These are phyloP conservation scores for Onychostruthus taczanowskii DNA, from an alignment of 2,113 vertebrate species.

Conservation along the genomic window DNA sequence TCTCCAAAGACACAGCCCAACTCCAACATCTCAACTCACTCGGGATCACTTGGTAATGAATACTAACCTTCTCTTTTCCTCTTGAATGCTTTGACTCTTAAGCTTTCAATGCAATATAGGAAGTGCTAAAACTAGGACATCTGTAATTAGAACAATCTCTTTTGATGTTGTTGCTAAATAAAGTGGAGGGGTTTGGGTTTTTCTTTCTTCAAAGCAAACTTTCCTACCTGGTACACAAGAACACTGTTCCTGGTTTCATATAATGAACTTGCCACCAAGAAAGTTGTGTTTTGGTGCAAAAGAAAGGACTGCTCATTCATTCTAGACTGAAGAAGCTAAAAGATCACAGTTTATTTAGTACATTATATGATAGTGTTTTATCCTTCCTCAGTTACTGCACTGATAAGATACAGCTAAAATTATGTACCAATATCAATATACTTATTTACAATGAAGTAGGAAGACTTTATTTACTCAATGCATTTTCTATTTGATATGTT, in stretches of 20 bases:
- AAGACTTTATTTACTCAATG: neutral
- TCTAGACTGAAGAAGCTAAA: neutral
- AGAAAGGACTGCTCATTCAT: neutral
- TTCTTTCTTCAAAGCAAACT: neutral
- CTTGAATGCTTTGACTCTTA: neutral
- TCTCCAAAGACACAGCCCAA: neutral
- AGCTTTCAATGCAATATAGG: neutral
- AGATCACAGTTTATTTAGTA: neutral
- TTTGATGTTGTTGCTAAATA: neutral
- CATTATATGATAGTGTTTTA: neutral
- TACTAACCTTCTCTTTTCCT: neutral
- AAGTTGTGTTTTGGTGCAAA: neutral
- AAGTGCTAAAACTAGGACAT: neutral
- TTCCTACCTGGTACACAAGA: neutral
- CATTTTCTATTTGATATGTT: neutral
- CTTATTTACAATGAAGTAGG: neutral
- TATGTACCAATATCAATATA: neutral
- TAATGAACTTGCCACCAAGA: neutral
- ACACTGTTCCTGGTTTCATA: neutral
- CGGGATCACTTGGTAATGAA: neutral
- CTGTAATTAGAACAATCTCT: neutral
- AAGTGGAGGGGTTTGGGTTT: fast-evolving
- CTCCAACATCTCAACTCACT: neutral
- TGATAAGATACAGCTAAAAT: neutral
- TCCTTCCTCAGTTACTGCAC: neutral